Base-by-base conservation (phyloP, 2,888 invertebrate species). In the Corythucha ciliata region DNA sequence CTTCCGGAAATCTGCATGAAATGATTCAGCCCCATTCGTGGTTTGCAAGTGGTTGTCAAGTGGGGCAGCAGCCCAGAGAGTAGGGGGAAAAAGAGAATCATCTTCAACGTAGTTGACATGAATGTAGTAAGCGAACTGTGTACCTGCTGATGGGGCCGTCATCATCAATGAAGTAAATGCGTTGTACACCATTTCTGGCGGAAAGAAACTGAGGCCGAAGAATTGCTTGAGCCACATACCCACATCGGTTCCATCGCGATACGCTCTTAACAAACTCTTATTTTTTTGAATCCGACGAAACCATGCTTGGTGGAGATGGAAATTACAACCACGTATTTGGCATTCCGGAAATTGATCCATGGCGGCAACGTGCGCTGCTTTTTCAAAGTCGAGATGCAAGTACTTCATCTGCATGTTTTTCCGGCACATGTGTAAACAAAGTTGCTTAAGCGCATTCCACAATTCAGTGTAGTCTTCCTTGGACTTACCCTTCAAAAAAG, bases 141-240 rank as follows among this genome's bases (percentile, higher is more conserved):
- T 47, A 24, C 22, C 24, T 47, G 34, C 47, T n/a, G 47, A 24
- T 25, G 47, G 36, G 25, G 47, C 47, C 24, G 33, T 34, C 25
- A 37, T 37, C 47, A 47, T 47, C 47, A 47, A 25, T 18, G 36
- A 47, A 34, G 22, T 7, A 34, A 36, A 47, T 10, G 47, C 47
- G 47, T 47, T 47, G 34, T 16, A 18, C 33, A 46, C 45, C 8
- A n/a, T n/a, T n/a, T n/a, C n/a, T n/a, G n/a, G n/a, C n/a, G n/a
- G n/a, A n/a, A n/a, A n/a, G n/a, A n/a, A n/a, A n/a, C n/a, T 3
- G 4, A 29, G 20, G 27, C 45, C 45, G 29, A 45, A 45, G 32
- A 45, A 45, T 16, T 7, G 27, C 27, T 45, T 26, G 6, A 45
- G 32, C 45, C 45, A 45, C 45, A 18, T 26, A n/a, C 45, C 8